A percentile compares a stretch with the other conserved stretches of the same genome.
phyloP scores from a whole-genome alignment of 2,888 invertebrate species.

The Noctua pronuba region DNA sequence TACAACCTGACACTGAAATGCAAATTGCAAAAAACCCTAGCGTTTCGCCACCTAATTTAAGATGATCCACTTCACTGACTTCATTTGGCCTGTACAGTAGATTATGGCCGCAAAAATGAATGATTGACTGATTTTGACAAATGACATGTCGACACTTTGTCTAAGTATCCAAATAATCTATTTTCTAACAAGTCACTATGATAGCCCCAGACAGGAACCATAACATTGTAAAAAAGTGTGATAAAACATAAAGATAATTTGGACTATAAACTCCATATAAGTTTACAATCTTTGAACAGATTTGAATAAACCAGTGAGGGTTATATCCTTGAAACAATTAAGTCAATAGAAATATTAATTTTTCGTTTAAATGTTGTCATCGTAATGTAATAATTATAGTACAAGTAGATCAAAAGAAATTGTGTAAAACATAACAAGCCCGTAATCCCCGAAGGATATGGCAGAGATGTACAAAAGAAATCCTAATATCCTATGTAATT shows the following conservation, averaged over 20 bases:
- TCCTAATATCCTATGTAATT: neutral
- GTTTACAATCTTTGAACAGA: conserved; percentile 22
- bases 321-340: conserved; percentile 28
- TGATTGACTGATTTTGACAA: neutral
- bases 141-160: neutral
- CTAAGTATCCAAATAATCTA: neutral
- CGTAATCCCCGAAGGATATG: neutral
- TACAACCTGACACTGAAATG: too few relatives aligned
- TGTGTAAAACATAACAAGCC: neutral
- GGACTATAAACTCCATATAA: neutral
- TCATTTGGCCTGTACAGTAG: neutral
- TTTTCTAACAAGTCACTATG: neutral
- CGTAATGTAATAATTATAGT: neutral
- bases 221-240: conserved; percentile 1
- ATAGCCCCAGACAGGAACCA: neutral
- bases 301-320: conserved; percentile 19
- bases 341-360: conserved; percentile 1
- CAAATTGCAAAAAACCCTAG: too few relatives aligned
- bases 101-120: neutral
- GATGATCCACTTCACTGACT: too few relatives aligned
- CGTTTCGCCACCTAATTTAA: neutral
- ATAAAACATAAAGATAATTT: conserved; percentile 15
- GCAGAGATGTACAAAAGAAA: neutral
- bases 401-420: neutral
- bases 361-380: neutral